Conservation (phyloP, 2,797 vertebrate genomes). For the Taenioides sp. region DNA sequence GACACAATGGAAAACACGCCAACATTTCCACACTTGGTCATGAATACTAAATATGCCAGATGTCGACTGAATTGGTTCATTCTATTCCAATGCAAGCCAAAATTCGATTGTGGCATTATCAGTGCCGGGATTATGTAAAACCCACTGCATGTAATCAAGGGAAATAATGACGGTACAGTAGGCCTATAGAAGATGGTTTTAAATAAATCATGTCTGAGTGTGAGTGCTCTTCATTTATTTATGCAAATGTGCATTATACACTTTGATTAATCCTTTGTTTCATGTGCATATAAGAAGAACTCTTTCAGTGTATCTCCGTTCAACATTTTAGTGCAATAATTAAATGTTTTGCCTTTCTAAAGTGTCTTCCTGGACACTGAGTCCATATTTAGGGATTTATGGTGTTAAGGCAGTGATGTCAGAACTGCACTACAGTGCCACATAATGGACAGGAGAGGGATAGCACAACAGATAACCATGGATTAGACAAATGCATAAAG, state of each 20-base stretch:
- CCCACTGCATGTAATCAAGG: slow-evolving; percentile 39
- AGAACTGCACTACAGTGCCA: slow-evolving; percentile 71
- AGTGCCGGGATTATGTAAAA: slow-evolving; percentile 45
- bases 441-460: slow-evolving; percentile 69
- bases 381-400: slow-evolving; percentile 44
- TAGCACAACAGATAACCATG: slow-evolving; percentile 27
- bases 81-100: slow-evolving; percentile 24
- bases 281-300: slow-evolving; percentile 10
- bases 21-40: slow-evolving; percentile 39
- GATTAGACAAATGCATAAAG: not conserved
- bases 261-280: slow-evolving; percentile 10
- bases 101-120: slow-evolving; percentile 23
- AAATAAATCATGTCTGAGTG: slow-evolving; percentile 39
- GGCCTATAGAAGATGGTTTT: slow-evolving; percentile 22
- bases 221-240: slow-evolving; percentile 35
- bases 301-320: not conserved
- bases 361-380: not conserved
- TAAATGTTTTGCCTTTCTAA: slow-evolving; percentile 24
- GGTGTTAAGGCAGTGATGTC: slow-evolving; percentile 25
- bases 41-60: slow-evolving; percentile 59
- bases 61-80: slow-evolving; percentile 26
- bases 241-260: slow-evolving; percentile 30
- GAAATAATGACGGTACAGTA: slow-evolving; percentile 27
- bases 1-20: slow-evolving; percentile 42
- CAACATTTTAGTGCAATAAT: slow-evolving; percentile 20